phyloP scores from a whole-genome alignment of 1,140 invertebrate genomes.

The Fopius arisanus region DNA sequence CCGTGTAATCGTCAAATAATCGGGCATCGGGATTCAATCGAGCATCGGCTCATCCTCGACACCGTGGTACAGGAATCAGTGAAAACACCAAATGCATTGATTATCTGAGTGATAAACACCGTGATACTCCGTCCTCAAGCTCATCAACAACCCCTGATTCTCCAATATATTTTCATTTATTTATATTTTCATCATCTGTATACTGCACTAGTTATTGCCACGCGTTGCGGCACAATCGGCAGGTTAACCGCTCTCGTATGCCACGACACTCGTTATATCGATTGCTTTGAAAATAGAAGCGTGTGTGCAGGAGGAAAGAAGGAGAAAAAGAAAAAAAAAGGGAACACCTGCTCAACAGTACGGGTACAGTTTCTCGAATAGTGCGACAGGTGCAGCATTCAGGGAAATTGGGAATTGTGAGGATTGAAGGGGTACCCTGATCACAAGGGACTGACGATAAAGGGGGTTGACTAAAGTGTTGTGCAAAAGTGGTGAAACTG shows the following conservation, averaged over 20 bases:
- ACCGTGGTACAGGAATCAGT: too few species aligned
- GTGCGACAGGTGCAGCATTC: slow-evolving; percentile 32
- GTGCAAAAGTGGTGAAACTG: background rate
- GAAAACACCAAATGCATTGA: too few species aligned
- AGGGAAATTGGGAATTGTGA: background rate
- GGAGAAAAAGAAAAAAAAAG: too few species aligned
- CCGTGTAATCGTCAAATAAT: too few species aligned
- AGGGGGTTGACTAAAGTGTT: background rate
- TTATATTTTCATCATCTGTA: background rate
- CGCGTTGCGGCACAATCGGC: background rate
- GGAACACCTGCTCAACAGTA: slow-evolving; percentile 37
- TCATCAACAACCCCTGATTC: background rate
- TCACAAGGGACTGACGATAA: background rate
- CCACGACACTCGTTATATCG: slow-evolving; percentile 31
- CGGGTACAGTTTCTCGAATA: background rate
- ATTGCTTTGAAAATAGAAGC: slow-evolving; percentile 41
- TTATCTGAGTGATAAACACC: background rate
- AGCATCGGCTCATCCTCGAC: background rate
- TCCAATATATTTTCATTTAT: background rate
- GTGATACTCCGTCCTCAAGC: background rate
- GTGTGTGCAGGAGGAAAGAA: slow-evolving; percentile 28
- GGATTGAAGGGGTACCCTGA: slow-evolving; percentile 6
- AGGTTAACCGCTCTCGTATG: background rate
- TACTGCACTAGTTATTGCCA: background rate
- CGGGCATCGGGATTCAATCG: background rate